Conservation (phyloP, 2,797 vertebrate genomes). For the Psittacula echo region DNA sequence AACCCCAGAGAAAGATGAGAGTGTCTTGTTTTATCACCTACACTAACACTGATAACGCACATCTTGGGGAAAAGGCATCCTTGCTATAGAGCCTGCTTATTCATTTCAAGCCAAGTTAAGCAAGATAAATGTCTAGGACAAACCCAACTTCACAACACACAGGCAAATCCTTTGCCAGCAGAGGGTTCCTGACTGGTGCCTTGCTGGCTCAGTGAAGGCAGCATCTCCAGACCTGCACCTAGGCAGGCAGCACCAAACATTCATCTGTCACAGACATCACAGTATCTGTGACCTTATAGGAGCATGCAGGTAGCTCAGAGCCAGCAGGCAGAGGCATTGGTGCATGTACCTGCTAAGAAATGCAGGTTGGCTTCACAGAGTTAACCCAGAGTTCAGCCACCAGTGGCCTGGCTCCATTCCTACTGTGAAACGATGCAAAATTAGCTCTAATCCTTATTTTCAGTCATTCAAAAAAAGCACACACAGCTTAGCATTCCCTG, state of each 20-base stretch:
- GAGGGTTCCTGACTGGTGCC: neutral
- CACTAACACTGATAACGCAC: accelerated
- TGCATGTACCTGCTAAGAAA: neutral
- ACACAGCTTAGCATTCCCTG: neutral
- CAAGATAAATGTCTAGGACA: neutral
- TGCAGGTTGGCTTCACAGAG: neutral
- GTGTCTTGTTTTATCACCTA: constrained; percentile 12
- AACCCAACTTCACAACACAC: neutral
- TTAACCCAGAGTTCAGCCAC: neutral
- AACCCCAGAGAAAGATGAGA: neutral
- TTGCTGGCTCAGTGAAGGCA: neutral
- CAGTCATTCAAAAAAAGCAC: neutral
- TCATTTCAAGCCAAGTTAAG: neutral
- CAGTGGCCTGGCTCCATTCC: neutral
- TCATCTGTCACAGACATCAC: neutral
- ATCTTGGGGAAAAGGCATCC: neutral
- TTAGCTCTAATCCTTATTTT: neutral
- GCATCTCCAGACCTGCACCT: neutral
- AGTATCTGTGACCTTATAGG: accelerated
- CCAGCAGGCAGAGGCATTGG: neutral
- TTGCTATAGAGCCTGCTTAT: neutral
- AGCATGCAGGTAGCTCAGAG: neutral
- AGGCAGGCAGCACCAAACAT: neutral
- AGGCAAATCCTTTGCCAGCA: neutral
- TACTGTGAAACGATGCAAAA: neutral